phyloP scores from a whole-genome alignment of 2,888 invertebrate species.

The Rhodophaea formosa region DNA sequence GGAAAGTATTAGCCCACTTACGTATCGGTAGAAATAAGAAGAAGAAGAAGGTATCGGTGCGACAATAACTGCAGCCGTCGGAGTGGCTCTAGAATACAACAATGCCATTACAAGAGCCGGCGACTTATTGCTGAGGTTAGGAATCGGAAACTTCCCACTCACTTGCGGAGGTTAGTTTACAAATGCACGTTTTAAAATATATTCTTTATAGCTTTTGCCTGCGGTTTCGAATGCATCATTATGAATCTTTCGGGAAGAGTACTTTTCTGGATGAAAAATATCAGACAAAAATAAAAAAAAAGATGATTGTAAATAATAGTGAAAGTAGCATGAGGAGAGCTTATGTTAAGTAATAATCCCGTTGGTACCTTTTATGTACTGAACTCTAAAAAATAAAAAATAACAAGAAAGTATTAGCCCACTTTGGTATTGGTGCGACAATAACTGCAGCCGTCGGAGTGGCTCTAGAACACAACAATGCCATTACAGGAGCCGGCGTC shows the following conservation, averaged over 20 bases:
- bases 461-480: conserved; percentile 63
- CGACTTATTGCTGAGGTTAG: conserved; percentile 48
- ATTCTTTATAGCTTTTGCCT: no score
- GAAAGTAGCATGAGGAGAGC: no score
- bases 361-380: not conserved
- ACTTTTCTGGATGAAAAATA: no score
- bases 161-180: conserved; percentile 29
- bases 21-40: no score
- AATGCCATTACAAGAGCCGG: conserved; percentile 63
- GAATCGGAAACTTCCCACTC: conserved; percentile 48
- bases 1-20: no score
- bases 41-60: no score
- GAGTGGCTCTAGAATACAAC: conserved; percentile 58
- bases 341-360: no score
- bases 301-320: no score
- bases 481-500: conserved; percentile 53
- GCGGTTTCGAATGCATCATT: not conserved
- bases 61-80: conserved; percentile 36
- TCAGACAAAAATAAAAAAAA: no score
- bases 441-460: conserved; percentile 43
- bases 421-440: not conserved
- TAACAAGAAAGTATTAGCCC: not conserved
- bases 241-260: no score
- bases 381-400: not conserved
- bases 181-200: not conserved